A percentile compares a stretch with the other conserved stretches of the same genome.
Evolutionary conservation across 2,797 vertebrate genomes (phyloP).

Genomic region (Cheirogaleus major): DNA sequence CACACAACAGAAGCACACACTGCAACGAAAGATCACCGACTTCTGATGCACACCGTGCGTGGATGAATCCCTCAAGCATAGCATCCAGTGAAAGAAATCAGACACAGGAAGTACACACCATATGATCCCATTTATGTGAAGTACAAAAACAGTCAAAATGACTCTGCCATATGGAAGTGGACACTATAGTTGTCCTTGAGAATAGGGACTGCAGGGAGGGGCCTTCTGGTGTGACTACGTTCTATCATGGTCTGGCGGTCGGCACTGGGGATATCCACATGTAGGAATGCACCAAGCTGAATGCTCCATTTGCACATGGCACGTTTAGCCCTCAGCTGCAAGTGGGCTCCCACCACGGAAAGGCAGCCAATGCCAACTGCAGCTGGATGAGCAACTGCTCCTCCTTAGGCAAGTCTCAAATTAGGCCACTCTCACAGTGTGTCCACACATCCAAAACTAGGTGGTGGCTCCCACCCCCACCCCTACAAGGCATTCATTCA

Average conservation of each 20-base stretch:
- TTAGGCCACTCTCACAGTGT: rapidly evolving
- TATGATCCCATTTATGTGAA: rapidly evolving
- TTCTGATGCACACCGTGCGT: rapidly evolving
- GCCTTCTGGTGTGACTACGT: background rate
- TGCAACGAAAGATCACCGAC: rapidly evolving
- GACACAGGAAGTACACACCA: rapidly evolving
- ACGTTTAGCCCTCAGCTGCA: background rate
- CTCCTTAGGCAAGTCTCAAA: rapidly evolving
- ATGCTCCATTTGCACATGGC: rapidly evolving
- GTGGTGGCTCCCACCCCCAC: background rate
- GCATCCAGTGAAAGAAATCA: background rate
- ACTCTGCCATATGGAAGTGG: background rate
- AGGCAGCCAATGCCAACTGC: background rate
- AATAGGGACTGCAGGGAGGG: background rate
- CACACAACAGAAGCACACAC: rapidly evolving
- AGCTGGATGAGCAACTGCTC: rapidly evolving
- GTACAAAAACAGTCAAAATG: background rate
- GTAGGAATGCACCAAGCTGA: background rate
- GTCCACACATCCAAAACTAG: background rate
- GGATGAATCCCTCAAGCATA: background rate
- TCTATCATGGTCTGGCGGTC: background rate
- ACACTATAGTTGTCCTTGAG: background rate
- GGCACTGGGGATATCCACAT: rapidly evolving
- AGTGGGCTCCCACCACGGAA: background rate
- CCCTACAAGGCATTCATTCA: background rate